These are phyloP conservation scores for Cercocebus atys DNA, from an alignment of 2,113 vertebrate genomes.

Conservation along the genomic window DNA sequence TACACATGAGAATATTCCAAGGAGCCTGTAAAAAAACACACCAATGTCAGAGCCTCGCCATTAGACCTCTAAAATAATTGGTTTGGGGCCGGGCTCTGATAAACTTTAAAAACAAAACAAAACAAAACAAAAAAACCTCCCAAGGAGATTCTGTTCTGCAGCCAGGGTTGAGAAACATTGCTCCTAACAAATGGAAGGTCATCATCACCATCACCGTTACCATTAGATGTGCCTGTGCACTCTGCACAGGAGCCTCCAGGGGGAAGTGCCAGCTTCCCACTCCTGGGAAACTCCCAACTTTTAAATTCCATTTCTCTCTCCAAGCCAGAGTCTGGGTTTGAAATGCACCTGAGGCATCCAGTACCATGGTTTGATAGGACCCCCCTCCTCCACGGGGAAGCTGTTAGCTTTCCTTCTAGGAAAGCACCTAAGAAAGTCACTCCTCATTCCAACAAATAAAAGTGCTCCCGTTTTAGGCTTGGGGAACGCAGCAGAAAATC, in stretches of 20 bases:
- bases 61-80: slow-evolving; percentile 32
- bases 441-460: not conserved
- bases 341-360: not conserved
- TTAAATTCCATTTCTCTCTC: not conserved
- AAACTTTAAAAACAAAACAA: not conserved
- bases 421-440: slow-evolving; percentile 15
- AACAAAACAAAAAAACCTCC: not conserved
- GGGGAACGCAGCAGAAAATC: not conserved
- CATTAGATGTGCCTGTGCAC: not conserved
- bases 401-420: not conserved
- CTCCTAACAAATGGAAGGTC: not conserved
- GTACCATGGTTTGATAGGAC: not conserved
- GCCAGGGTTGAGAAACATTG: not conserved
- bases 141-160: not conserved
- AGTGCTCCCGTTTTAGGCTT: not conserved
- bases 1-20: not conserved
- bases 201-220: accelerated
- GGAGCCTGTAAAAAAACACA: not conserved
- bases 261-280: not conserved
- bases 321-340: not conserved
- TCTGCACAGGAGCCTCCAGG: not conserved
- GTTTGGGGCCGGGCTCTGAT: not conserved
- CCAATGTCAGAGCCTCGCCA: not conserved
- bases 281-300: not conserved
- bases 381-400: not conserved